phyloP scores from a whole-genome alignment of 2,888 invertebrate genomes.

The Tillus elongatus region DNA sequence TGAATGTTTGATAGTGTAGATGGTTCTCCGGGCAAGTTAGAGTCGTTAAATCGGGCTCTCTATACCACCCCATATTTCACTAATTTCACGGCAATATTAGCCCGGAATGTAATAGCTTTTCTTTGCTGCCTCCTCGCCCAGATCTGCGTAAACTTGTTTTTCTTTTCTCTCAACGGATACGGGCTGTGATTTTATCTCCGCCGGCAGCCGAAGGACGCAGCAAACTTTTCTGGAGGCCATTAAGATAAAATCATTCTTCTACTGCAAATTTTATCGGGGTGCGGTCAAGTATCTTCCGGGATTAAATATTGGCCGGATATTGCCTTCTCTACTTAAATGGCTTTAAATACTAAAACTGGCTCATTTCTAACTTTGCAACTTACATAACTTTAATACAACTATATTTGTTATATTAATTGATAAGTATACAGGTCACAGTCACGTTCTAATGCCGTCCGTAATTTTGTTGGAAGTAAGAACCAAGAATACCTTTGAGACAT shows the following conservation, averaged over 20 bases:
- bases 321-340: too few relatives aligned
- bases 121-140: conserved; percentile 24
- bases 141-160: conserved; percentile 32
- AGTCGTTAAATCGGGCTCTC: too few relatives aligned
- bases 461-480: too few relatives aligned
- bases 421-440: too few relatives aligned
- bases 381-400: too few relatives aligned
- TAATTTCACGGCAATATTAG: conserved; percentile 31
- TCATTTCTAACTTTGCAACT: too few relatives aligned
- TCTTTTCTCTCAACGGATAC: conserved; percentile 29
- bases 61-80: conserved; percentile 29
- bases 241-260: conserved; percentile 33
- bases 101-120: conserved; percentile 31
- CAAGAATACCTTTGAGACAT: too few relatives aligned
- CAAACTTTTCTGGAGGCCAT: conserved; percentile 32
- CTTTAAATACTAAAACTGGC: too few relatives aligned
- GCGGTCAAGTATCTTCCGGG: conserved; percentile 28
- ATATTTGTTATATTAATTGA: too few relatives aligned
- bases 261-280: conserved; percentile 30
- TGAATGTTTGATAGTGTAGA: too few relatives aligned
- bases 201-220: conserved; percentile 27
- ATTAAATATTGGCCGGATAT: conserved; percentile 26
- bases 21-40: too few relatives aligned
- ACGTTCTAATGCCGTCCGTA: too few relatives aligned
- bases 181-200: conserved; percentile 29